A percentile compares a stretch with the other conserved stretches of the same genome.
Evolutionary conservation across 1,140 invertebrate genomes (phyloP).

Genomic region (Trichonephila clavipes): DNA sequence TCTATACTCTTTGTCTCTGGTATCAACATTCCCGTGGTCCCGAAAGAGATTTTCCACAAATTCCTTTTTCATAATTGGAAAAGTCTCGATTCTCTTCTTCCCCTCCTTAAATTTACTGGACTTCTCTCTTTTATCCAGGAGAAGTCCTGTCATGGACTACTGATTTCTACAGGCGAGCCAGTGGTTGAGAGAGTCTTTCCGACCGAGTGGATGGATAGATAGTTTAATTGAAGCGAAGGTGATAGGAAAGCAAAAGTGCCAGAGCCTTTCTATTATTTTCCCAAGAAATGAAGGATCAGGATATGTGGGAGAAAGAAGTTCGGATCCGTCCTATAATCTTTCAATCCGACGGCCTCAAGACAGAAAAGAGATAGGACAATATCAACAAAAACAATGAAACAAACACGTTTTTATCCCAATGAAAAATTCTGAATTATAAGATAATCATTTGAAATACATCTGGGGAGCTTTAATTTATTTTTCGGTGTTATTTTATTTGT

Average conservation of each 20-base stretch:
- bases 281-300: background rate
- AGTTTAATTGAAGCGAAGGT: slow-evolving; percentile 51
- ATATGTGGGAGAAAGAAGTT: background rate
- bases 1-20: background rate
- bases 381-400: background rate
- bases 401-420: background rate
- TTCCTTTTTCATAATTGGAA: slow-evolving; percentile 59
- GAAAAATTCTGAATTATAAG: background rate
- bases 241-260: background rate
- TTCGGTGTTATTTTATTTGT: too few species aligned
- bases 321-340: slow-evolving; percentile 14
- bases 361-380: background rate
- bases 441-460: too few species aligned
- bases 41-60: slow-evolving; percentile 42
- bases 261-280: background rate
- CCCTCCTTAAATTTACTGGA: slow-evolving; percentile 18
- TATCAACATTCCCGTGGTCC: slow-evolving; percentile 37
- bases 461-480: too few species aligned
- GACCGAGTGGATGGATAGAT: slow-evolving; percentile 31
- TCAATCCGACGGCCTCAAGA: background rate
- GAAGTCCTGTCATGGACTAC: slow-evolving; percentile 19
- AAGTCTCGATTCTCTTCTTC: slow-evolving; percentile 24
- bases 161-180: background rate
- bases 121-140: background rate
- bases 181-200: slow-evolving; percentile 32